Evolutionary conservation across 2,888 invertebrate genomes (phyloP).

Genomic region (Anodontia alba): DNA sequence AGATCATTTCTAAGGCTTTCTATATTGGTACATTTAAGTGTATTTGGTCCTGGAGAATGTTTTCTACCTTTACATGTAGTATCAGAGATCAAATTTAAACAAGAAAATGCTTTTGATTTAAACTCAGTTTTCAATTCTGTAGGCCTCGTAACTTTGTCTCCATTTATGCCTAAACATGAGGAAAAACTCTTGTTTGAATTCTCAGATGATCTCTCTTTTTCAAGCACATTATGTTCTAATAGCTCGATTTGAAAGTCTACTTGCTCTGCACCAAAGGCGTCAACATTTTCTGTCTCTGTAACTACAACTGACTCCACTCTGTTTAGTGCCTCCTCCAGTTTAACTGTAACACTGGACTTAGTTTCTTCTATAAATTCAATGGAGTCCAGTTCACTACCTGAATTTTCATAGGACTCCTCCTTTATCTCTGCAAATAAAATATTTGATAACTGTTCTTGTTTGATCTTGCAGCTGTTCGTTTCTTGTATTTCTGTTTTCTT

Average conservation of each 20-base stretch:
- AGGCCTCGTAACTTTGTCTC: too few species aligned
- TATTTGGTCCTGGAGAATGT: too few species aligned
- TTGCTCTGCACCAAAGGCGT: background rate
- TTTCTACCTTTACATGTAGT: too few species aligned
- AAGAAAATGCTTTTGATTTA: too few species aligned
- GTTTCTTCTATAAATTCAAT: background rate
- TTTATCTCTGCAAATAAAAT: too few species aligned
- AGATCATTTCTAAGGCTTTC: too few species aligned
- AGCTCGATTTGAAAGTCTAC: background rate
- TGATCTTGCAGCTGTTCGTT: too few species aligned
- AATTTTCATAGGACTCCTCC: background rate
- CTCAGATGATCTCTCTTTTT: background rate
- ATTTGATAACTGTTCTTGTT: too few species aligned
- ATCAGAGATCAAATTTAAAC: too few species aligned
- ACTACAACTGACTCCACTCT: background rate
- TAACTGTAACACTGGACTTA: background rate
- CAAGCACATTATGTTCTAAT: background rate
- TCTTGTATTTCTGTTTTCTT: too few species aligned
- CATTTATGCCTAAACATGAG: background rate
- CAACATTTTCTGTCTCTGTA: background rate
- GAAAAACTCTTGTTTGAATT: background rate
- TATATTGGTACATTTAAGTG: too few species aligned
- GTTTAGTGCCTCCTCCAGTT: background rate
- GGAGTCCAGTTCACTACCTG: background rate
- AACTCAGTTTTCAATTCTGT: too few species aligned